Percentiles rank a stretch among this genome's conserved stretches.
phyloP scores from a whole-genome alignment of 2,797 vertebrate species.

The Phoxinus dragarum region DNA sequence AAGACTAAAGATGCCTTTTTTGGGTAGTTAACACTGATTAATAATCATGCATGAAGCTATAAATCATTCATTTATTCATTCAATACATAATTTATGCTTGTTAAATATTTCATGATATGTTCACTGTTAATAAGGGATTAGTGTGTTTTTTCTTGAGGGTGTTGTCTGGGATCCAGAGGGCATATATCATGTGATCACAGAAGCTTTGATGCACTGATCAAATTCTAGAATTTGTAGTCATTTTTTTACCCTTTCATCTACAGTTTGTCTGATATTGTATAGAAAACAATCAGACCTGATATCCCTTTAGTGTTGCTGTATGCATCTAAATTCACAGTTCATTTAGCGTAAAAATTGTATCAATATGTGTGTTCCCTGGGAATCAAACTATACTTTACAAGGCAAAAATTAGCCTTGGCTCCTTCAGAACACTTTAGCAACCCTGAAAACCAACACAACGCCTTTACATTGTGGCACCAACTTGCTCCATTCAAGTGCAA shows the following conservation, averaged over 20 bases:
- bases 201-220: background rate
- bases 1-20: background rate
- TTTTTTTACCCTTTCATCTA: background rate
- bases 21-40: background rate
- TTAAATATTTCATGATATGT: slow-evolving; percentile 37
- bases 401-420: background rate
- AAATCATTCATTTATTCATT: slow-evolving; percentile 11
- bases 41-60: background rate
- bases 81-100: slow-evolving; percentile 22
- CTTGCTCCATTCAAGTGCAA: background rate
- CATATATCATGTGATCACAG: background rate
- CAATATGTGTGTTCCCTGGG: too few relatives aligned
- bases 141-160: slow-evolving; percentile 12
- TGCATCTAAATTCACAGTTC: background rate
- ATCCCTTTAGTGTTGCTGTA: background rate
- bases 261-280: background rate
- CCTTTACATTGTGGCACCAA: background rate
- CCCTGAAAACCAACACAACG: background rate
- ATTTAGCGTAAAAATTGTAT: background rate
- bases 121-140: slow-evolving; percentile 28
- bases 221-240: background rate
- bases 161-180: background rate
- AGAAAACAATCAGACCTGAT: background rate
- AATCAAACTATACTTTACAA: background rate
- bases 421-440: background rate